Evolutionary conservation across 2,888 invertebrate genomes (phyloP), one percentile per base, ranked within the genome.

Genomic region (Formica aserva): DNA sequence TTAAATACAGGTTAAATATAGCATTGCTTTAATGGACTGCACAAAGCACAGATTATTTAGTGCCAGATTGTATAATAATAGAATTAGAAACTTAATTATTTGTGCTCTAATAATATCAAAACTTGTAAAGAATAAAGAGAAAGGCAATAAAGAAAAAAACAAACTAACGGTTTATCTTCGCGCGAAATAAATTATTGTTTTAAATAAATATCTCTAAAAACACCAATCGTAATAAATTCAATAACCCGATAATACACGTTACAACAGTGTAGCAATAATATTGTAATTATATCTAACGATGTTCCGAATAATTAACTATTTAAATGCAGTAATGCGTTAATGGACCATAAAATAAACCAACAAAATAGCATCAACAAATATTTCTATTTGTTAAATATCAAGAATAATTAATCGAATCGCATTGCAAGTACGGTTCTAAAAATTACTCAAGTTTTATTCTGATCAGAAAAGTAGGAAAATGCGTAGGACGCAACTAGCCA

Each of bases 11-110:
- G 6, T 78, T 78, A 57, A 66, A 35, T 67, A 41, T 15, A 22
- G 22, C 32, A 45, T 69, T 69, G 78, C 69, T 78, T 69, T 78
- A 78, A 69, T 80, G 48, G 35, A 62, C 67, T 60, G 15, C 18
- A 5, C 45, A 71, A 80, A 69, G 60, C 35, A 71, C 45, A 26
- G 60, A 26, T 3, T 15, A 60, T 48, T 22, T 69, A 60, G 57
- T 22, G 32, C 3, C 69, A 57, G 8, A 32, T 1, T 67, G 13
- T 35, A n/a, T 11, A 45, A 38, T 55, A 57, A 22, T 18, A 4
- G 38, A 35, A 69, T 78, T 69, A 78, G 26, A 13, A 69, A 8
- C 26, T 69, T 69, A 69, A 67, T 57, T 60, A n/a, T 45, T 60
- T 1, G 6, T 22, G 22, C 45, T 57, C 15, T 18, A 29, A 18